Evolutionary conservation across 1,140 invertebrate species (phyloP), one percentile per base, ranked within the genome.

Genomic region (Drosophila arawakana): DNA sequence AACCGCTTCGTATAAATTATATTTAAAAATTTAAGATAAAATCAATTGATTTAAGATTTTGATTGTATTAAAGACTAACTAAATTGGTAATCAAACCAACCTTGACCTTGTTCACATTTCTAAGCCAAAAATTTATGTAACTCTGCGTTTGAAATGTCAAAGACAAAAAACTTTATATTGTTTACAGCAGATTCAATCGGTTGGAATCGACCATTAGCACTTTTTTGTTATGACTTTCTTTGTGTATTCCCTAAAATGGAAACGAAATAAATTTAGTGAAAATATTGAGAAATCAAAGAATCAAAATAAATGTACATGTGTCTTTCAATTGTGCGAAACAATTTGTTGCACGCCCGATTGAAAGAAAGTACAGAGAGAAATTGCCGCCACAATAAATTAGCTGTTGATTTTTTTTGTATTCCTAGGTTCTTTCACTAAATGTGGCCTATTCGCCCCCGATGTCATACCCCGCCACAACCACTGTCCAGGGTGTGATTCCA

Each of bases 401-500:
- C 54, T n/a, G 54, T 37, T 35, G n/a, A 30, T 30, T 30, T 30
- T 30, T 30, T 30, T 30, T 30, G 3, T 30, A 30, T 30, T 30
- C 25, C 3, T 5, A 30, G 49, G 21, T 35, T 52, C 25, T 35
- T 52, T 52, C 49, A 52, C n/a, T 30, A 52, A 52, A 52, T 52
- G n/a, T 52, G 25, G 35, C 35, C 55, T 59, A 37, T 50, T 59
- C 41, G 11, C 49, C 44, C 65, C n/a, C n/a, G 8, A 10, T 50
- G 18, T 11, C 13, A n/a, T n/a, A 57, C 30, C 21, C 50, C 10
- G 39, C 41, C 49, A 50, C 47, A 30, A 47, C 66, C 62, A 35
- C 73, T 65, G 52, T 10, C 15, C 62, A 65, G 79, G 80, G 84
- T 88, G 84, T 88, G 83, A 80, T 89, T 89, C 83, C 61, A 18